Conservation (phyloP, 2,797 vertebrate species). For the Mormyrus proboscirostris region DNA sequence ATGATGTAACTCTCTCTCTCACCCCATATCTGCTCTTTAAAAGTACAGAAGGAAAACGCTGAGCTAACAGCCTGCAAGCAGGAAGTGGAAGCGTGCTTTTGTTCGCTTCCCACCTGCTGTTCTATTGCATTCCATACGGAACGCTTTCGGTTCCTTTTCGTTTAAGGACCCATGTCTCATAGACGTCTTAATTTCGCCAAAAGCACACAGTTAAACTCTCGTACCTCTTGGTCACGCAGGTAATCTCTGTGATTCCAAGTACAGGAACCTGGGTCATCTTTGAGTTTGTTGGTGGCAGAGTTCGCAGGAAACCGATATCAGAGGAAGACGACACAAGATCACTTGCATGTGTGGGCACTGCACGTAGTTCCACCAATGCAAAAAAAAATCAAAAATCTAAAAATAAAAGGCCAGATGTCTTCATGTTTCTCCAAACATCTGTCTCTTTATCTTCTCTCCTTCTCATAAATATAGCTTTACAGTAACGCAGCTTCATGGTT, state of each 20-base stretch:
- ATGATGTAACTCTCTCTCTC: conserved; percentile 52
- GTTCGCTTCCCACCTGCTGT: neutral
- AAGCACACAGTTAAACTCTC: neutral
- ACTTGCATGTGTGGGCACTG: neutral
- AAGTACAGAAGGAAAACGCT: conserved; percentile 15
- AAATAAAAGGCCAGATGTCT: neutral
- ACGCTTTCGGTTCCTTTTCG: neutral
- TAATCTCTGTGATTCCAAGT: neutral
- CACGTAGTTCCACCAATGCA: neutral
- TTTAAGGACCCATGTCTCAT: neutral
- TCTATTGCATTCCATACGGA: neutral
- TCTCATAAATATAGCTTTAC: neutral
- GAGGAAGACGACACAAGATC: neutral
- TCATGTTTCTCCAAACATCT: neutral
- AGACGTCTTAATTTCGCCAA: neutral
- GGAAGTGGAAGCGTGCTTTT: neutral
- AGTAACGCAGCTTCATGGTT: neutral
- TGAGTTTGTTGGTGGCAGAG: neutral
- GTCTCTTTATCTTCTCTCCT: neutral
- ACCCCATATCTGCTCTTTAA: conserved; percentile 31
- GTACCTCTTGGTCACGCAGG: neutral
- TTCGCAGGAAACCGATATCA: neutral
- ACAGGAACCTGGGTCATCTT: neutral
- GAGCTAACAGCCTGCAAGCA: neutral
- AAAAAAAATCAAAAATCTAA: neutral